Percentiles rank a stretch among this genome's conserved stretches.
Evolutionary conservation across 2,113 vertebrate genomes (phyloP).

Genomic region (Xiphophorus couchianus): DNA sequence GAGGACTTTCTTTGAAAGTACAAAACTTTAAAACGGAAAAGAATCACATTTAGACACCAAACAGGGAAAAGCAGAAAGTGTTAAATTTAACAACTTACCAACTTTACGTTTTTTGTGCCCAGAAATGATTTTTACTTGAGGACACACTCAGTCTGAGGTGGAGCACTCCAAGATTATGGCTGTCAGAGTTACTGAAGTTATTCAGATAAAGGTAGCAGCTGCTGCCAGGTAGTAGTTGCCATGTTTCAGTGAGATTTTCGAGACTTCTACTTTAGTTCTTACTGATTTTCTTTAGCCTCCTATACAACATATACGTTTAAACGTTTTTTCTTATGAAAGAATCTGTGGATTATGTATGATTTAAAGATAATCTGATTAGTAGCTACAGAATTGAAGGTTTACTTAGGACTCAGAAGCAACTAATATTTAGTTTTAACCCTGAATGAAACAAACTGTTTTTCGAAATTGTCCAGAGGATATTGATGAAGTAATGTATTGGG

Average conservation of each 20-base stretch:
- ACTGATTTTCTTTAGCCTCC: background rate
- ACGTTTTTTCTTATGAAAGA: background rate
- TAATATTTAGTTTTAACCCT: background rate
- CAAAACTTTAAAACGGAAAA: slow-evolving; percentile 45
- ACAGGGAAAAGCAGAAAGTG: slow-evolving; percentile 14
- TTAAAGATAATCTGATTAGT: background rate
- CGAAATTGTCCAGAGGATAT: no score
- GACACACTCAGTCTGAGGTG: background rate
- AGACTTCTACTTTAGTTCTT: background rate
- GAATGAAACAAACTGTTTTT: background rate
- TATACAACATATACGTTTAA: background rate
- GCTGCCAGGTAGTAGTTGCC: background rate
- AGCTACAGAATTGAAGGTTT: background rate
- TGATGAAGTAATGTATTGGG: no score
- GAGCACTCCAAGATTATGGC: background rate
- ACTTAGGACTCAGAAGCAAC: background rate
- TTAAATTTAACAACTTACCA: slow-evolving; percentile 15
- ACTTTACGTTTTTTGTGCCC: background rate
- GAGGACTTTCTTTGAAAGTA: slow-evolving; percentile 29
- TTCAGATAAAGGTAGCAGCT: background rate
- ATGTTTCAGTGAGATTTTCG: slow-evolving; percentile 3
- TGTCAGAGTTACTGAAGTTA: background rate
- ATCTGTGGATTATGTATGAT: background rate
- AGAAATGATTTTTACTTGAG: slow-evolving; percentile 25
- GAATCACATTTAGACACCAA: slow-evolving; percentile 20